These are phyloP conservation scores for Rhynchonycteris naso DNA, from an alignment of 2,797 vertebrate species.

Conservation along the genomic window DNA sequence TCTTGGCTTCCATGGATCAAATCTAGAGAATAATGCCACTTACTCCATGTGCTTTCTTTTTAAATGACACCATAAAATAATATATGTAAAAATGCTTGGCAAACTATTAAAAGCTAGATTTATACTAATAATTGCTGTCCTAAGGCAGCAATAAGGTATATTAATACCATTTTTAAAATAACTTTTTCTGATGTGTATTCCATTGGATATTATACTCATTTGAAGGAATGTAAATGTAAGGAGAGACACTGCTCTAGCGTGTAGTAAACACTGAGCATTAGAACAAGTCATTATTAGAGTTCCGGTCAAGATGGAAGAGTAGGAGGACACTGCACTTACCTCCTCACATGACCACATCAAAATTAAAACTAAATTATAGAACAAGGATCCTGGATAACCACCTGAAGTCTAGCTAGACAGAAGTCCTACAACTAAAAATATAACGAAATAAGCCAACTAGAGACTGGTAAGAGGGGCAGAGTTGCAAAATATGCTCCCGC, in stretches of 20 bases:
- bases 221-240: not conserved
- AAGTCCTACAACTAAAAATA: too few relatives aligned
- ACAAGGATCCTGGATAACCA: too few relatives aligned
- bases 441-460: too few relatives aligned
- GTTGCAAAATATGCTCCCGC: too few relatives aligned
- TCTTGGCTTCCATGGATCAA: not conserved
- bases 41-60: not conserved
- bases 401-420: too few relatives aligned
- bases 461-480: too few relatives aligned
- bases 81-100: not conserved
- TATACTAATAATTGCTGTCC: not conserved
- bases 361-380: not conserved
- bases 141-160: not conserved
- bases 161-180: not conserved
- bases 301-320: not conserved
- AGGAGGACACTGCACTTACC: not conserved
- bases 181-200: not conserved
- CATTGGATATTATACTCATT: not conserved
- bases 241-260: not conserved
- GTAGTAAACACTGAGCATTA: not conserved
- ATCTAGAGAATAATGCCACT: not conserved
- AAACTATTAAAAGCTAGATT: not conserved
- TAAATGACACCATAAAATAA: not conserved
- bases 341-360: not conserved
- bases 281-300: not conserved